These are phyloP conservation scores for Belgica antarctica DNA, from an alignment of 2,888 invertebrate species.

Conservation along the genomic window DNA sequence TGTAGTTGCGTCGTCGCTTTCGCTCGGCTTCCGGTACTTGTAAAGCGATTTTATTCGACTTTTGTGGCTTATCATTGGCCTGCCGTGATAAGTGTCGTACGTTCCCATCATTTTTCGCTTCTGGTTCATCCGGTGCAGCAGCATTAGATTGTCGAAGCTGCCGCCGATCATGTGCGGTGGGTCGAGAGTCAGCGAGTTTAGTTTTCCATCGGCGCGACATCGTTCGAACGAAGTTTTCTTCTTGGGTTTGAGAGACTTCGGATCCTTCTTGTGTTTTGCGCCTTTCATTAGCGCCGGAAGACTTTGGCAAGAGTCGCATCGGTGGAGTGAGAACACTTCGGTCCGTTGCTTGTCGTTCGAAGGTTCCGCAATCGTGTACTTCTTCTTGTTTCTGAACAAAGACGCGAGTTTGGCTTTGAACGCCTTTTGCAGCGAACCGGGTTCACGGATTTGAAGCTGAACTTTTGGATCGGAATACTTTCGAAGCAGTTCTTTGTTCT, in stretches of 20 bases:
- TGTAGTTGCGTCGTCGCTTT: constrained; percentile 38
- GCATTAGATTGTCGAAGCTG: constrained; percentile 33
- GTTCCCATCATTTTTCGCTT: not conserved
- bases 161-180: constrained; percentile 40
- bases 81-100: constrained; percentile 38
- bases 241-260: not conserved
- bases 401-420: constrained; percentile 39
- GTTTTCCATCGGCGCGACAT: constrained; percentile 19
- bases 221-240: constrained; percentile 24
- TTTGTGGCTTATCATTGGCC: constrained; percentile 3
- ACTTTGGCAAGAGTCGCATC: constrained; percentile 18
- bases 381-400: constrained; percentile 34
- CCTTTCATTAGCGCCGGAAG: not conserved
- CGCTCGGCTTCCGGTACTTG: constrained; percentile 35
- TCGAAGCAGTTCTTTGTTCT: constrained; percentile 28
- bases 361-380: constrained; percentile 38
- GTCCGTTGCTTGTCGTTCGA: not conserved
- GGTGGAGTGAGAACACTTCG: not conserved
- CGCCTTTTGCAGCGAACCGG: not conserved
- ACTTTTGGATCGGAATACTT: constrained; percentile 30
- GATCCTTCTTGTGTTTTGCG: not conserved
- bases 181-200: constrained; percentile 21
- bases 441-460: not conserved
- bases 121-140: constrained; percentile 26
- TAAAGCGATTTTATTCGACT: constrained; percentile 25